Conservation (phyloP, 2,797 vertebrate genomes). For the Apogon talboti region DNA sequence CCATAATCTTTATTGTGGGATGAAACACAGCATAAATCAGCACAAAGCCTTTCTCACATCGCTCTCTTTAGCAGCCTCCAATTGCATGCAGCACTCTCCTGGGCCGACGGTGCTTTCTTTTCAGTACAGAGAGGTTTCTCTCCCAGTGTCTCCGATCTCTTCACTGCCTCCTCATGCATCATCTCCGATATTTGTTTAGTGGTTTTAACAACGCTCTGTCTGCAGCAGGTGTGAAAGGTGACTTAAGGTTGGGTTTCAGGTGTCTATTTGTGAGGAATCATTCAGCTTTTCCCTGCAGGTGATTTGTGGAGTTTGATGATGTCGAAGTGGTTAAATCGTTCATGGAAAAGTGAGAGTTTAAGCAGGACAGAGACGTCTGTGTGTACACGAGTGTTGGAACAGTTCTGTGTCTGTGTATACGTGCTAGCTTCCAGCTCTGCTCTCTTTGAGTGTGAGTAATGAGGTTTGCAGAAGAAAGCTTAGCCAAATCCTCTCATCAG, state of each 20-base stretch:
- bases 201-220: conserved; percentile 37
- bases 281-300: conserved; percentile 36
- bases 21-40: conserved; percentile 83
- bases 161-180: conserved; percentile 44
- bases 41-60: conserved; percentile 76
- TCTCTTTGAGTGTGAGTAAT: conserved; percentile 79
- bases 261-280: conserved; percentile 30
- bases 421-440: conserved; percentile 37
- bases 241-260: conserved; percentile 14
- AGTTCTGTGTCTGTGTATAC: conserved; percentile 8
- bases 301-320: conserved; percentile 17
- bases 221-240: conserved; percentile 45
- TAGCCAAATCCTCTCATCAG: conserved; percentile 81
- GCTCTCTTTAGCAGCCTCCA: conserved; percentile 69
- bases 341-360: conserved; percentile 37
- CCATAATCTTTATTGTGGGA: conserved; percentile 85
- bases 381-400: conserved; percentile 20
- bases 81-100: conserved; percentile 66
- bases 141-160: conserved; percentile 45
- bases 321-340: conserved; percentile 51
- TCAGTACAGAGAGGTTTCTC: conserved; percentile 51
- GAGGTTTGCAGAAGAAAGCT: conserved; percentile 81
- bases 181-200: conserved; percentile 42
- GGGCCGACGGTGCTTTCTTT: conserved; percentile 65
- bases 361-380: conserved; percentile 34